These are phyloP conservation scores for Brenthis ino DNA, from an alignment of 2,888 invertebrate species.

Conservation along the genomic window DNA sequence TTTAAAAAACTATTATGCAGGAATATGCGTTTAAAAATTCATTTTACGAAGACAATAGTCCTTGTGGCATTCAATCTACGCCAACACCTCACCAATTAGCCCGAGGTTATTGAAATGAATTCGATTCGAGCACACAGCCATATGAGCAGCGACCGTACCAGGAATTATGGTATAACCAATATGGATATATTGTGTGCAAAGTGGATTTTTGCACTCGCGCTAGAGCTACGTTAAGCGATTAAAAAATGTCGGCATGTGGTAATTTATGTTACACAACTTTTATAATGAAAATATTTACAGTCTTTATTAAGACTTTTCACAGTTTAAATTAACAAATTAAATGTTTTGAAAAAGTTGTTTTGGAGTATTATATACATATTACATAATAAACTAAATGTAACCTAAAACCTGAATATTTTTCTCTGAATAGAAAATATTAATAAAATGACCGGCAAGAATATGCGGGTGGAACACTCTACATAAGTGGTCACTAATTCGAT, in stretches of 20 bases:
- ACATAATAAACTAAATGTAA: too few relatives aligned
- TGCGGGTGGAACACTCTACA: too few relatives aligned
- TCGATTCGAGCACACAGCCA: conserved; percentile 49
- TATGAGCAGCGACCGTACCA: conserved; percentile 28
- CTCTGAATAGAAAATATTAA: too few relatives aligned
- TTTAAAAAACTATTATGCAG: neutral
- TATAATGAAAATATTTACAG: too few relatives aligned
- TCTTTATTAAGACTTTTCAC: too few relatives aligned
- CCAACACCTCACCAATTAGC: conserved; percentile 57
- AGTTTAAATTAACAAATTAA: too few relatives aligned
- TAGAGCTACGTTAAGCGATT: conserved; percentile 13
- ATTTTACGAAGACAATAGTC: conserved; percentile 33
- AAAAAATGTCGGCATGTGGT: neutral
- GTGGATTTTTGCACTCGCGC: conserved; percentile 23
- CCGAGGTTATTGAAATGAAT: conserved; percentile 53
- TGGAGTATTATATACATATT: too few relatives aligned
- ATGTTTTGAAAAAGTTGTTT: too few relatives aligned
- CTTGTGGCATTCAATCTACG: conserved; percentile 39
- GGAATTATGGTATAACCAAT: conserved; percentile 36
- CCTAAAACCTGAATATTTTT: too few relatives aligned
- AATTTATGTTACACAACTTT: too few relatives aligned
- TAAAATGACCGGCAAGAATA: too few relatives aligned
- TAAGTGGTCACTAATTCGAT: too few relatives aligned
- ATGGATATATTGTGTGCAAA: conserved; percentile 34
- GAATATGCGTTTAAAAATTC: conserved; percentile 26